A percentile compares a stretch with the other conserved stretches of the same genome.
phyloP scores from a whole-genome alignment of 2,888 invertebrate species.

The Xanthorhoe spadicearia region DNA sequence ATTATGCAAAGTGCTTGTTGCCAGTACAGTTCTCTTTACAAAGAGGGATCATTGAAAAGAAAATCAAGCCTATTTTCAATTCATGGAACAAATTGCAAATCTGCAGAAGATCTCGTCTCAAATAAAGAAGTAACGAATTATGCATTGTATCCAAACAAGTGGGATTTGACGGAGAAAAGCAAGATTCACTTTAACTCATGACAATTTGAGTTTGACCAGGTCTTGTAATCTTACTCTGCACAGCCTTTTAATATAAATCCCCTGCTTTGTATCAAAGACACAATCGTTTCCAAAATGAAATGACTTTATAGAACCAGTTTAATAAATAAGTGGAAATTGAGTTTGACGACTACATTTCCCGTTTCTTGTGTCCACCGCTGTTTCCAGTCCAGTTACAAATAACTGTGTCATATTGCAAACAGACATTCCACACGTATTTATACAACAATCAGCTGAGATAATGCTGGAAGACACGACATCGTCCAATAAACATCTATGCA shows the following conservation, averaged over 20 bases:
- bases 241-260: neutral
- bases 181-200: too few relatives aligned
- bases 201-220: too few relatives aligned
- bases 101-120: too few relatives aligned
- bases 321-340: slow-evolving; percentile 20
- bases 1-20: slow-evolving; percentile 11
- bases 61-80: neutral
- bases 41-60: neutral
- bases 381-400: slow-evolving; percentile 34
- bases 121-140: too few relatives aligned
- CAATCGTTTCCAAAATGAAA: neutral
- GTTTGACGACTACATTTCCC: slow-evolving; percentile 28
- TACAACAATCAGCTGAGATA: slow-evolving; percentile 25
- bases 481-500: neutral
- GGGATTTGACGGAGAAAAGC: too few relatives aligned
- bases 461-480: slow-evolving; percentile 35
- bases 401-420: slow-evolving; percentile 38
- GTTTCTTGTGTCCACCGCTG: slow-evolving; percentile 34
- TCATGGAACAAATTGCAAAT: too few relatives aligned
- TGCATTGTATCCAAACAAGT: too few relatives aligned
- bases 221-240: too few relatives aligned
- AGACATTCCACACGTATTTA: slow-evolving; percentile 30
- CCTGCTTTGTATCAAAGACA: neutral
- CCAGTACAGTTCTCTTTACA: neutral
- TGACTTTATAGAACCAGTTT: slow-evolving; percentile 10